Evolutionary conservation across 2,888 invertebrate genomes (phyloP), one percentile per base, ranked within the genome.

Genomic region (Cephalotes varians): DNA sequence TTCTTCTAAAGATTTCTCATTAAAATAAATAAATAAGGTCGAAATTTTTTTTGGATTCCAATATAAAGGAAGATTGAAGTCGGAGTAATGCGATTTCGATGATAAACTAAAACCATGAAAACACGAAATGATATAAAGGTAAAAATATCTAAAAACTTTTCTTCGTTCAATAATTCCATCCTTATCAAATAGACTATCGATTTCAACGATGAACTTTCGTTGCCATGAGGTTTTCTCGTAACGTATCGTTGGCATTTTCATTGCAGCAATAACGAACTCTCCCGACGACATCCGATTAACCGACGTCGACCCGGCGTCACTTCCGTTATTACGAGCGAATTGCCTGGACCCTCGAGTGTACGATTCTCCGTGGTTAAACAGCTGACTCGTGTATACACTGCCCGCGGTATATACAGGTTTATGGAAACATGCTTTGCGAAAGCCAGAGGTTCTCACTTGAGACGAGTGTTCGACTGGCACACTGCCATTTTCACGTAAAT

Each of bases 301-400:
- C 85, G 82, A 84, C 85, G 64, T 79, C 83, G 80, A 67, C 67
- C 84, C 82, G 77, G 64, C 69, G 79, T 86, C 82, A 90, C 91
- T 92, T 92, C 90, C 92, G 91, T 91, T 92, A 92, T 92, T 92
- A 90, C 89, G 90, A 90, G 88, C 89, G 90, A 92, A 92, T 92
- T 92, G 88, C 88, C 87, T 74, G 81, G 79, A 65, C 25, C 73
- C 82, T 74, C 76, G 79, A 47, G 67, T 65, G 82, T 85, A 79
- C 85, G 86, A 88, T 85, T 86, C 90, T 86, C 84, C 82, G 85
- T 87, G 87, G 87, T 90, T 89, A 90, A 92, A 92, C 92, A 92
- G 91, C 92, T 92, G 91, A 92, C 91, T 88, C 87, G 76, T 82
- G 84, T 86, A 84, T 82, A 85, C 85, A 87, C 83, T 77, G 69